Evolutionary conservation across 2,797 vertebrate species (phyloP).

Genomic region (Geotrypetes seraphini): DNA sequence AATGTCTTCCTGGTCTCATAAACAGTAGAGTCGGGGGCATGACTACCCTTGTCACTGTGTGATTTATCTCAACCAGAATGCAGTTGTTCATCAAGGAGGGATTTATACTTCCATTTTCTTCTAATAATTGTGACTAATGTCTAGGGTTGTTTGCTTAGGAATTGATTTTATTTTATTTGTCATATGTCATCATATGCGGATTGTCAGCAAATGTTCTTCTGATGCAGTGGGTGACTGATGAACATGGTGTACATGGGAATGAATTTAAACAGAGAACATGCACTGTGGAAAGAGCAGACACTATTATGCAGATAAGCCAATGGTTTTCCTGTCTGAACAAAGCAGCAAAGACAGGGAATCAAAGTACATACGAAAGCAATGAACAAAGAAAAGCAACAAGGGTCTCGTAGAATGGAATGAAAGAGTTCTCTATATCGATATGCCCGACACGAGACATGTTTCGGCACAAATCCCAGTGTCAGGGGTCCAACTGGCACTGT

Average conservation of each 20-base stretch:
- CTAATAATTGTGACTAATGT: conserved; percentile 28
- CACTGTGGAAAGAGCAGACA: not conserved
- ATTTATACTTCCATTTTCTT: conserved; percentile 17
- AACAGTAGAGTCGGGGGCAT: no score
- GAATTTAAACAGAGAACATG: not conserved
- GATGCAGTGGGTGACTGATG: conserved; percentile 7
- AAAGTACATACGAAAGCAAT: no score
- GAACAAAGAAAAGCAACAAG: no score
- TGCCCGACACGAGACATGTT: no score
- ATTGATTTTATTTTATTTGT: conserved; percentile 17
- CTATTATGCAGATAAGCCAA: no score
- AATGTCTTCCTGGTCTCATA: no score
- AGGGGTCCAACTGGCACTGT: no score
- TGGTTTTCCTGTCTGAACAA: no score
- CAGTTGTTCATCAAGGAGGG: conserved; percentile 23
- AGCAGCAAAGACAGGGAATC: no score
- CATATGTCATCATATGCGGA: conserved; percentile 23
- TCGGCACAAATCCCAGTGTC: no score
- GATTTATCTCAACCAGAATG: conserved; percentile 30
- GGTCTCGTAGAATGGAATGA: no score
- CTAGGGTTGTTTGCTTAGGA: conserved; percentile 24
- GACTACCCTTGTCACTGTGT: conserved; percentile 5
- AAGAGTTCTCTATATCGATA: no score
- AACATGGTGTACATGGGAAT: not conserved
- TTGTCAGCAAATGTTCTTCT: conserved; percentile 19